A percentile compares a stretch with the other conserved stretches of the same genome.
These are phyloP conservation scores for Xiphophorus birchmanni DNA, from an alignment of 2,797 vertebrate species.

Conservation along the genomic window DNA sequence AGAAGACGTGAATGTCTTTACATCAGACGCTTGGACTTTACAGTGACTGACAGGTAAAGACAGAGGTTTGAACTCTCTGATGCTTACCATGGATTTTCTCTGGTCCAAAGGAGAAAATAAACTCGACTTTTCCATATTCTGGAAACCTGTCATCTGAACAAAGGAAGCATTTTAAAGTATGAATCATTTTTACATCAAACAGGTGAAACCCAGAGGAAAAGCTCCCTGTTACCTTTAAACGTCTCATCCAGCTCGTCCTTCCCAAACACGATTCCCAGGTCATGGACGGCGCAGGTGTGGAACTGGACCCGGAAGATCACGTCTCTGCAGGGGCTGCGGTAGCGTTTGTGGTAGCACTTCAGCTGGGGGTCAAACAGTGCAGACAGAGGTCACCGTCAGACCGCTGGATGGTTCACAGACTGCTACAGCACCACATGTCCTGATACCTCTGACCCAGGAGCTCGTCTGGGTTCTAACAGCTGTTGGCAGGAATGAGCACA, in stretches of 20 bases:
- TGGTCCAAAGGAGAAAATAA: conserved; percentile 95
- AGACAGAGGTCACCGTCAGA: not conserved
- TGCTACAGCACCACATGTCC: not conserved
- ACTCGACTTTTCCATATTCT: conserved; percentile 97
- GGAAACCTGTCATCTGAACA: conserved; percentile 93
- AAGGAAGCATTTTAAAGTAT: not conserved
- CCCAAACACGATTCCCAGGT: conserved; percentile 91
- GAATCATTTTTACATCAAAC: not conserved
- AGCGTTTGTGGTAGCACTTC: conserved; percentile 98
- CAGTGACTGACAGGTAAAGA: not conserved
- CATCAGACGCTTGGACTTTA: not conserved
- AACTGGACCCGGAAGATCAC: conserved; percentile 97
- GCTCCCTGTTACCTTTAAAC: conserved; percentile 86
- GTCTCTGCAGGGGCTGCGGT: conserved; percentile 88
- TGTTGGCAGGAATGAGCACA: not conserved
- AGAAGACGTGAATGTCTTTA: conserved; percentile 55
- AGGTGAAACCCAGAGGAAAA: not conserved
- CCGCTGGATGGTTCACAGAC: not conserved
- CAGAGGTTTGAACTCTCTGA: conserved; percentile 11
- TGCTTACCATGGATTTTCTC: conserved; percentile 96
- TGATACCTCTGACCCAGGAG: not conserved
- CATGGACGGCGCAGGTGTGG: conserved; percentile 95
- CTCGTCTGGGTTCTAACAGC: not conserved
- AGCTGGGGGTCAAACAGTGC: conserved; percentile 77
- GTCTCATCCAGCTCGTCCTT: conserved; percentile 96